phyloP scores from a whole-genome alignment of 2,113 vertebrate genomes.

The Zosterops borbonicus region DNA sequence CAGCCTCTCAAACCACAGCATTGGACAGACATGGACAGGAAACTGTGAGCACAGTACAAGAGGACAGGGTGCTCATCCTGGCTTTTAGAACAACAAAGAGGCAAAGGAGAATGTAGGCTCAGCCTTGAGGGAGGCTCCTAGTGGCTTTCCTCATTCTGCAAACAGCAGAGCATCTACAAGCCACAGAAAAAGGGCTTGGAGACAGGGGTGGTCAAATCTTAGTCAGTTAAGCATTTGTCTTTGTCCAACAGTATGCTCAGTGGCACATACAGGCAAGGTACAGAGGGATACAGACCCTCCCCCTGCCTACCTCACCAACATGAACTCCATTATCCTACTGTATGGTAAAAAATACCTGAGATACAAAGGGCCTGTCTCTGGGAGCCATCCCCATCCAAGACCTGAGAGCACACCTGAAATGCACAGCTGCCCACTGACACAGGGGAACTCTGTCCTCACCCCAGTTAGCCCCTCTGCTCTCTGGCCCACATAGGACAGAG shows the following conservation, averaged over 20 bases:
- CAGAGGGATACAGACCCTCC: neutral
- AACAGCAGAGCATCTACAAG: neutral
- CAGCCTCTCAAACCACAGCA: neutral
- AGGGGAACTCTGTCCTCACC: neutral
- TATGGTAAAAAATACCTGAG: neutral
- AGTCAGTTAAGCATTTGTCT: neutral
- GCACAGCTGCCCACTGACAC: neutral
- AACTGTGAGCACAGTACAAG: neutral
- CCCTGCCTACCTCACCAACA: neutral
- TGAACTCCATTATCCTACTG: neutral
- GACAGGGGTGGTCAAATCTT: neutral
- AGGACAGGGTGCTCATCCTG: neutral
- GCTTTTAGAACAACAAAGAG: neutral
- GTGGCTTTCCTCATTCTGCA: neutral
- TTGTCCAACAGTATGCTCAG: neutral
- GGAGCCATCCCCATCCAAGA: neutral
- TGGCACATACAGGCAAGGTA: neutral
- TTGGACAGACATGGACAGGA: neutral
- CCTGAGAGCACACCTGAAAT: conserved; percentile 55
- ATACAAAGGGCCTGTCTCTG: neutral
- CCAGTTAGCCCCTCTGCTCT: conserved; percentile 14
- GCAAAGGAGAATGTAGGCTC: neutral
- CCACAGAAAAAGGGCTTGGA: neutral
- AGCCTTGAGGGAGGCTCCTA: neutral
- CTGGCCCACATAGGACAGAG: conserved; percentile 18